phyloP scores from a whole-genome alignment of 2,797 vertebrate species.

The Lates japonicus region DNA sequence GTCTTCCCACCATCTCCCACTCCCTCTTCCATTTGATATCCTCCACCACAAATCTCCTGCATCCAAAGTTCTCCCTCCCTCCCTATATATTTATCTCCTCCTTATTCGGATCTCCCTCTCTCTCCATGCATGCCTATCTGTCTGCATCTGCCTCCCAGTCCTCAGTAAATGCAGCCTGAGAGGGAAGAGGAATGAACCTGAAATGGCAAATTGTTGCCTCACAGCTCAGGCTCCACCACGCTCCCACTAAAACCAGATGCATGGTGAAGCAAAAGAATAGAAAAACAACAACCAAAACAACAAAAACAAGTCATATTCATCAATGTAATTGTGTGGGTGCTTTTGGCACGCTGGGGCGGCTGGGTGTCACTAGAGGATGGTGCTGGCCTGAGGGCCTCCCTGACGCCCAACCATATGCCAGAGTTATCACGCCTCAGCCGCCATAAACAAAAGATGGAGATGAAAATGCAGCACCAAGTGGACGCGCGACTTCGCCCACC shows the following conservation, averaged over 20 bases:
- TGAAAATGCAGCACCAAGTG: constrained; percentile 99
- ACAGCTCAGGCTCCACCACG: constrained; percentile 81
- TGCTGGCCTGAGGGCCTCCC: constrained; percentile 94
- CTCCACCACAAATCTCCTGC: constrained; percentile 66
- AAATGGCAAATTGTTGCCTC: constrained; percentile 78
- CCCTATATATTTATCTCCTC: constrained; percentile 78
- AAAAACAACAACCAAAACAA: constrained; percentile 91
- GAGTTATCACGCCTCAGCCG: constrained; percentile 93
- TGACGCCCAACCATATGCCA: constrained; percentile 97
- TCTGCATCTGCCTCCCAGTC: constrained; percentile 69
- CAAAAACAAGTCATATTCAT: constrained; percentile 99
- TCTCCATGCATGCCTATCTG: constrained; percentile 72
- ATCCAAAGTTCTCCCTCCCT: constrained; percentile 73
- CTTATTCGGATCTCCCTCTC: constrained; percentile 74
- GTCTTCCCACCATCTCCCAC: constrained; percentile 70
- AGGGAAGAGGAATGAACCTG: constrained; percentile 61
- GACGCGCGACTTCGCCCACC: constrained; percentile 94
- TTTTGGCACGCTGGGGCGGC: constrained; percentile 88
- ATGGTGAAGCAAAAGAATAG: constrained; percentile 59
- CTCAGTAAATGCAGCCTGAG: constrained; percentile 57
- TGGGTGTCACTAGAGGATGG: constrained; percentile 98
- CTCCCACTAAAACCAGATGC: constrained; percentile 58
- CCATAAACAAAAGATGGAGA: constrained; percentile 99
- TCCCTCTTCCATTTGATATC: constrained; percentile 74
- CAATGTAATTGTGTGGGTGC: constrained; percentile 99